Conservation (phyloP, 2,113 vertebrate species). For the Mormyrus iriodes region DNA sequence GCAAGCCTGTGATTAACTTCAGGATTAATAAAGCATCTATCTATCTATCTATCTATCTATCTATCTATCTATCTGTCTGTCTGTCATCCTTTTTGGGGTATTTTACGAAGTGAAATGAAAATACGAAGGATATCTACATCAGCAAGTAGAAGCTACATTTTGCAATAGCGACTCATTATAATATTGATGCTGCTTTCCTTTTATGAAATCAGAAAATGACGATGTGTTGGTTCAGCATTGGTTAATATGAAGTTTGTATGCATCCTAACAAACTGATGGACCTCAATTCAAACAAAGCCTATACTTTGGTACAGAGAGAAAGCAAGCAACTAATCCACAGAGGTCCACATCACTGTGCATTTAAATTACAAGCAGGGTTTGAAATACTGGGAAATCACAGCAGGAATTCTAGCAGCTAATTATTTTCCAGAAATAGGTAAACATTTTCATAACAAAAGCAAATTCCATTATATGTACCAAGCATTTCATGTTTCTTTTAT, state of each 20-base stretch:
- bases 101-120: not conserved
- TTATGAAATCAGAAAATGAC: not conserved
- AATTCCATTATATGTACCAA: not conserved
- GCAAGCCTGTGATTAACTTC: not conserved
- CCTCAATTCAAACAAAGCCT: not conserved
- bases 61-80: not conserved
- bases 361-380: not conserved
- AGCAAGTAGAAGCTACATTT: not conserved
- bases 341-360: not conserved
- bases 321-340: not conserved
- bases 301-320: not conserved
- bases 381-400: not conserved
- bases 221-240: not conserved
- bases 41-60: no score
- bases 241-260: not conserved
- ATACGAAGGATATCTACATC: not conserved
- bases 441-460: not conserved
- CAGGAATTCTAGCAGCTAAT: not conserved
- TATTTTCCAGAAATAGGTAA: constrained; percentile 5
- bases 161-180: not conserved
- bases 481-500: not conserved
- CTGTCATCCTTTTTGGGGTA: not conserved
- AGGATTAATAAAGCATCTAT: not conserved
- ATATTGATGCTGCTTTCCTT: not conserved
- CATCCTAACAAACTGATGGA: not conserved